A percentile compares a stretch with the other conserved stretches of the same genome.
Evolutionary conservation across 2,888 invertebrate species (phyloP).

Genomic region (Cactoblastis cactorum): DNA sequence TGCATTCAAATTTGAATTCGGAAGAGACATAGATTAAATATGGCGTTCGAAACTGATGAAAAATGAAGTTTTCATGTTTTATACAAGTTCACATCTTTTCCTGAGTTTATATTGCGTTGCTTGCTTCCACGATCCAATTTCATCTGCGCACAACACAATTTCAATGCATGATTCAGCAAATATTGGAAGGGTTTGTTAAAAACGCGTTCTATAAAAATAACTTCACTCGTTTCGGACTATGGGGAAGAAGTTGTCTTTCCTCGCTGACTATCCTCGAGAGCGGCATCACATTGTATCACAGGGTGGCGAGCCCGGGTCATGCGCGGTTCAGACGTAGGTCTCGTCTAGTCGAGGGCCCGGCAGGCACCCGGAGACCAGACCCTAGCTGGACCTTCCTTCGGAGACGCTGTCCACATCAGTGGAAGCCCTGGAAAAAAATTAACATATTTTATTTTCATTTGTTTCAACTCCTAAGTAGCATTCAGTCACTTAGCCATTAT

Average conservation of each 20-base stretch:
- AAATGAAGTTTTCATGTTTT: too few species aligned
- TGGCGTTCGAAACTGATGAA: too few species aligned
- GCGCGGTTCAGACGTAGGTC: slow-evolving; percentile 38
- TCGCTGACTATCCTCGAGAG: slow-evolving; percentile 28
- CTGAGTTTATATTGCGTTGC: too few species aligned
- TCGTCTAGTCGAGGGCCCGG: slow-evolving; percentile 27
- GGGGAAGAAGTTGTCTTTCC: slow-evolving; percentile 8
- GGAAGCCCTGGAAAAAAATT: slow-evolving; percentile 42
- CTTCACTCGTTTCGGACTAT: neutral
- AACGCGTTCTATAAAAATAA: slow-evolving; percentile 6
- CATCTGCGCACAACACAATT: too few species aligned
- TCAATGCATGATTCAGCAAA: too few species aligned
- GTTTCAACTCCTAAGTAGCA: too few species aligned
- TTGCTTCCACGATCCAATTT: too few species aligned
- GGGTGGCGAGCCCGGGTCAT: slow-evolving; percentile 37
- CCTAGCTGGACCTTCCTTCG: slow-evolving; percentile 56
- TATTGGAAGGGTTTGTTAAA: neutral
- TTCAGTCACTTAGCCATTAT: too few species aligned
- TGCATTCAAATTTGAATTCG: neutral
- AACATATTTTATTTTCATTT: neutral
- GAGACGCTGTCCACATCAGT: slow-evolving; percentile 63
- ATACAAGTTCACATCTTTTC: too few species aligned
- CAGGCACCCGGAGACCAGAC: slow-evolving; percentile 30
- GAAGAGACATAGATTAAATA: neutral
- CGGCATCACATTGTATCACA: slow-evolving; percentile 50